Evolutionary conservation across 2,113 vertebrate species (phyloP).

Genomic region (Ptychochromis oligacanthus): DNA sequence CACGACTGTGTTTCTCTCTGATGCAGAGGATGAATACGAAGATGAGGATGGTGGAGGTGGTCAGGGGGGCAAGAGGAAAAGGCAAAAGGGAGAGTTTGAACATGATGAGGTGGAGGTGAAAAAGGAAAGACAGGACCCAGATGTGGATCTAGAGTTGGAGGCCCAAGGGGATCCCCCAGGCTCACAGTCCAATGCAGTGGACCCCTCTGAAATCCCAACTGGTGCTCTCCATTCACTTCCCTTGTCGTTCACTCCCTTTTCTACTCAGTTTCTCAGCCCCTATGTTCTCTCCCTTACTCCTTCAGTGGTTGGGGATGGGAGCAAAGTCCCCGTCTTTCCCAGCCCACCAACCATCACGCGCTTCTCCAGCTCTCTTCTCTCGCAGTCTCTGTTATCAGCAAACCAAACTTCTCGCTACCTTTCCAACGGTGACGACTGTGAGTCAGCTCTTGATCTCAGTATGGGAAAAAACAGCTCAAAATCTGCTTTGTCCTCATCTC

Average conservation of each 20-base stretch:
- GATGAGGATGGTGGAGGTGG: slow-evolving; percentile 70
- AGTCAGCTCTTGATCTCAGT: slow-evolving; percentile 81
- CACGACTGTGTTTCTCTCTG: slow-evolving; percentile 82
- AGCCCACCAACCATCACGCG: slow-evolving; percentile 70
- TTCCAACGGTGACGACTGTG: slow-evolving; percentile 77
- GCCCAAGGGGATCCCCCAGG: slow-evolving; percentile 80
- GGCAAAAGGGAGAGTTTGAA: slow-evolving; percentile 70
- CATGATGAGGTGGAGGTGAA: slow-evolving; percentile 75
- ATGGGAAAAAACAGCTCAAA: slow-evolving; percentile 78
- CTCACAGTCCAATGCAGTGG: slow-evolving; percentile 59
- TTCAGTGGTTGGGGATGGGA: slow-evolving; percentile 70
- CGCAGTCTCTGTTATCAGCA: slow-evolving; percentile 64
- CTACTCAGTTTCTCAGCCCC: slow-evolving; percentile 78
- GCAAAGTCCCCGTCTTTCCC: slow-evolving; percentile 72
- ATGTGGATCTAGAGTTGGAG: slow-evolving; percentile 80
- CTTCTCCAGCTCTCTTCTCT: slow-evolving; percentile 71
- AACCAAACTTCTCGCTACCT: slow-evolving; percentile 67
- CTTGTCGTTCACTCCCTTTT: slow-evolving; percentile 77
- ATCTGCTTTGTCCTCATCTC: slow-evolving; percentile 59
- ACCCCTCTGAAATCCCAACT: slow-evolving; percentile 61
- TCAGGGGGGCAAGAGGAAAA: slow-evolving; percentile 69
- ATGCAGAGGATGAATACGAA: slow-evolving; percentile 82
- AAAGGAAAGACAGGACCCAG: slow-evolving; percentile 75
- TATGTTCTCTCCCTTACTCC: slow-evolving; percentile 79
- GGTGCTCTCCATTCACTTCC: slow-evolving; percentile 76